Base-by-base conservation (phyloP, 2,113 vertebrate genomes). In the Mixornis gularis region DNA sequence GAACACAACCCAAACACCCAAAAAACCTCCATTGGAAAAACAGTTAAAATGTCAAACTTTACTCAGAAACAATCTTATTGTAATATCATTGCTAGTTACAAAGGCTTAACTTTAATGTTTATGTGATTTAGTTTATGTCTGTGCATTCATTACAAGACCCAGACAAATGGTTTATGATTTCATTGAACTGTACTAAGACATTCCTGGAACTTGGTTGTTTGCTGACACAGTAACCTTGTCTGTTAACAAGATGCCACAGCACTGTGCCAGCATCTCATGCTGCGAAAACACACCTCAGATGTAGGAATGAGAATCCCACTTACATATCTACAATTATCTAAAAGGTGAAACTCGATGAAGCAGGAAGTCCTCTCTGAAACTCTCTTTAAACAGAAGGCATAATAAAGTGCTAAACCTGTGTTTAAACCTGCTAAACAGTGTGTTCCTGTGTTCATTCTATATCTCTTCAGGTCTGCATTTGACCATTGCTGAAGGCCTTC, bases 21-120 rank as follows among this genome's bases (percentile, higher is more conserved):
- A 41, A 56, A 18, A 40, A 0, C 7, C 4, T 11, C 41, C 12
- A 22, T 3, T 1, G 2, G 10, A 65, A 93, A 85, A 71, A 7
- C 3, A 40, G 9, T 46, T 74, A 48, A 71, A 41, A 22, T 0
- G 0, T 2, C 6, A 38, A 21, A 73, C 2, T 44, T 84, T 38
- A 19, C 48, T 27, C 13, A 48, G 20, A 64, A 73, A 77, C 34
- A 74, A 29, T 3, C 0, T 2, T 55, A 11, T 26, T 1, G 36
- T 55, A 5, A 15, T 38, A 8, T 44, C 7, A n/a, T 12, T 79
- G 12, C 17, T 63, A 32, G 38, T 52, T 62, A 10, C 44, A 36
- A 81, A 66, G 26, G 7, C 12, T 74, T 79, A 27, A 36, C 11
- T 58, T 88, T 41, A 58, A 46, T 26, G 7, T n/a, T 71, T 49